phyloP scores from a whole-genome alignment of 2,797 vertebrate genomes.

The Cossypha heuglini region DNA sequence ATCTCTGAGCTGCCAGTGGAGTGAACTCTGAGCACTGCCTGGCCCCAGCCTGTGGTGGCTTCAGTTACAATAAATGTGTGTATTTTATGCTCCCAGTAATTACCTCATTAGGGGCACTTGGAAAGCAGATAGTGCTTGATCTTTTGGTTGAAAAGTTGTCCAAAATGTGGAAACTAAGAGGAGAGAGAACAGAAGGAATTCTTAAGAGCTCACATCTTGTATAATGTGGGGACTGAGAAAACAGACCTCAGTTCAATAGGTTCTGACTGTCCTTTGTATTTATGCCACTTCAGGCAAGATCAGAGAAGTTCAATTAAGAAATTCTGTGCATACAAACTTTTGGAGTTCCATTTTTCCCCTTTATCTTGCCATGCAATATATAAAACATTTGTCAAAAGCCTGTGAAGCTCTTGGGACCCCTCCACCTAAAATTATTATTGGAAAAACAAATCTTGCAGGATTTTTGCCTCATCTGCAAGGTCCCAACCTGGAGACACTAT shows the following conservation, averaged over 20 bases:
- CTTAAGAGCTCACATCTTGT: neutral
- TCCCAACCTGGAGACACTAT: neutral
- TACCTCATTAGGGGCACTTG: conserved; percentile 37
- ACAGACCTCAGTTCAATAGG: neutral
- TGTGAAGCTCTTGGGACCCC: neutral
- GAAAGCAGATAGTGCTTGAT: conserved; percentile 50
- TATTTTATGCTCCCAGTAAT: conserved; percentile 29
- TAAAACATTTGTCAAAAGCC: neutral
- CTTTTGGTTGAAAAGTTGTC: neutral
- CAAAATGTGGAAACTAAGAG: conserved; percentile 4
- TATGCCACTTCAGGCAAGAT: neutral
- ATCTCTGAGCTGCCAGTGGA: neutral
- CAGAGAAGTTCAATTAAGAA: neutral
- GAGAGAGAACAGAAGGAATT: conserved; percentile 14
- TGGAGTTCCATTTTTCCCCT: neutral
- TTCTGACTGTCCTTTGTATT: neutral
- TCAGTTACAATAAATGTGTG: conserved; percentile 40
- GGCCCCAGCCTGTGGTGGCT: neutral
- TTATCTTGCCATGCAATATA: neutral
- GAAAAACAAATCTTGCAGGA: neutral
- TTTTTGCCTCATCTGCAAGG: neutral
- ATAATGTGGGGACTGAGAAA: neutral
- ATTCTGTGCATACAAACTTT: neutral
- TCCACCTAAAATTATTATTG: neutral
- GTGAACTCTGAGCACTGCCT: conserved; percentile 3